These are phyloP conservation scores for Phymastichus coffea DNA, from an alignment of 1,140 invertebrate genomes.

Conservation along the genomic window DNA sequence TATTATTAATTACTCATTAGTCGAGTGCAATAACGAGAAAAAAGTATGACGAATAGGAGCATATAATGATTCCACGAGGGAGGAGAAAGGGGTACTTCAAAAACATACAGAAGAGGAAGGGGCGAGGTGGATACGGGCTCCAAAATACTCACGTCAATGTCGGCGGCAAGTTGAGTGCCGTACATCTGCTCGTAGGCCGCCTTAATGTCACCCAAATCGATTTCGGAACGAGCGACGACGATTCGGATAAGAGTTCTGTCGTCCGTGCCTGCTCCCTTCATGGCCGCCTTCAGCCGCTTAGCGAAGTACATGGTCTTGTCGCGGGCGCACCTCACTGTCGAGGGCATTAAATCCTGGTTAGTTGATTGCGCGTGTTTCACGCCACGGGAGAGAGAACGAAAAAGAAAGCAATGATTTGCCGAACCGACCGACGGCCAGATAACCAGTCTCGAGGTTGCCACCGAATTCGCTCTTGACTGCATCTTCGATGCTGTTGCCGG, in stretches of 20 bases:
- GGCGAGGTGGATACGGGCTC: too few relatives aligned
- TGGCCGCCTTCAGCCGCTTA: conserved; percentile 80
- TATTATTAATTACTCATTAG: conserved; percentile 11
- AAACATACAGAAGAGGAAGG: too few relatives aligned
- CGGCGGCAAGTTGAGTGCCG: conserved; percentile 75
- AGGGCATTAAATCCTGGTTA: conserved; percentile 47
- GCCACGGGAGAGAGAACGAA: background rate
- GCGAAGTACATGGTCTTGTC: conserved; percentile 89
- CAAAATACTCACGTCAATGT: conserved; percentile 78
- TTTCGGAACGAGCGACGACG: conserved; percentile 82
- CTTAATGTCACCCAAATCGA: conserved; percentile 85
- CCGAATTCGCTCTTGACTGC: conserved; percentile 86
- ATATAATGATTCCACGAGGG: too few relatives aligned
- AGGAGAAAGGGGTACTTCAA: too few relatives aligned
- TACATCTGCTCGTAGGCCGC: conserved; percentile 76
- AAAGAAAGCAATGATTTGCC: too few relatives aligned
- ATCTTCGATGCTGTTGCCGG: conserved; percentile 80
- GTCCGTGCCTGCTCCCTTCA: conserved; percentile 84
- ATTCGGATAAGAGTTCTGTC: conserved; percentile 85
- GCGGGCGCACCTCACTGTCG: conserved; percentile 73
- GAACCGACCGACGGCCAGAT: conserved; percentile 80
- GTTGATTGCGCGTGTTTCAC: conserved; percentile 41
- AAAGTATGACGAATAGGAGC: too few relatives aligned
- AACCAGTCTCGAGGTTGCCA: conserved; percentile 80
- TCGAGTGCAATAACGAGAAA: background rate